Conservation (phyloP, 2,888 invertebrate genomes). For the Caenorhabditis becei region DNA sequence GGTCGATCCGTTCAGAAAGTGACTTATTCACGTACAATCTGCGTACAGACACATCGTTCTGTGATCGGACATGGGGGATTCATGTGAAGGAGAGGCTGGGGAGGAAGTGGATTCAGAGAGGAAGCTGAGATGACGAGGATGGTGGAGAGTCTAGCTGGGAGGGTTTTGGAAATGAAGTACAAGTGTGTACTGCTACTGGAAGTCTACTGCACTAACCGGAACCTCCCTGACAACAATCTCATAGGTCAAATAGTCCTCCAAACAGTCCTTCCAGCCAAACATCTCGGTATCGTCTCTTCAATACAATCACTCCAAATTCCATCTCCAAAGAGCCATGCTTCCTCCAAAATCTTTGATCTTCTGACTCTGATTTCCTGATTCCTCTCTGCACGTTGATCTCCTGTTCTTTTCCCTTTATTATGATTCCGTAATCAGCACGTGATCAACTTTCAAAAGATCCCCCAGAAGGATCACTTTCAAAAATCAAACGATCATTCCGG, state of each 20-base stretch:
- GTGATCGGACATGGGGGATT: conserved; percentile 10
- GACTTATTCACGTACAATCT: conserved; percentile 19
- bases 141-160: not conserved
- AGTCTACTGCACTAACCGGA: too few species aligned
- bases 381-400: not conserved
- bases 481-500: not conserved
- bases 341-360: too few species aligned
- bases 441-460: not conserved
- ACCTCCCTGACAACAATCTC: too few species aligned
- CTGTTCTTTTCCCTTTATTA: not conserved
- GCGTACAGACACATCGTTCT: conserved; percentile 14
- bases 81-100: conserved; percentile 5
- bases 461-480: not conserved
- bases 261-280: too few species aligned
- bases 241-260: too few species aligned
- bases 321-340: too few species aligned
- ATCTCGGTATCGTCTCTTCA: too few species aligned
- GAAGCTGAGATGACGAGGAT: conserved; percentile 7
- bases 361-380: not conserved
- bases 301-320: too few species aligned
- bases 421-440: not conserved
- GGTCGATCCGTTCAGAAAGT: conserved; percentile 18
- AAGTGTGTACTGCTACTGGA: not conserved
- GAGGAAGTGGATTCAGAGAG: not conserved
- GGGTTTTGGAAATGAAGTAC: not conserved